Base-by-base conservation (phyloP, 2,797 vertebrate species). In the Megaceryle alcyon region DNA sequence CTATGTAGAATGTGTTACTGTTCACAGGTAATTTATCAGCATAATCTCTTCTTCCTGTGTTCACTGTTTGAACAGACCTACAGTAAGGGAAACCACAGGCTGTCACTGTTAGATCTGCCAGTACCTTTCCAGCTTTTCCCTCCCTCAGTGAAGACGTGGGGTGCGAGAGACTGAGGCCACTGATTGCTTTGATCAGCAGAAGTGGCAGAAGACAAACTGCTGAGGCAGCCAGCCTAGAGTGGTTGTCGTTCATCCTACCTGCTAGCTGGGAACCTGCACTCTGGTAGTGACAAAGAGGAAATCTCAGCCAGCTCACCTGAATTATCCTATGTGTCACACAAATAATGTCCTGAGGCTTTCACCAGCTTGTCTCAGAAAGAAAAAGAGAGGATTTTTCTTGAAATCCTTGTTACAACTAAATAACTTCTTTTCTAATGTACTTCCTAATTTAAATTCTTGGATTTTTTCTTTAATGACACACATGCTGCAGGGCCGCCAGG, bases 1-100 rank as follows among this genome's bases (percentile, higher is more conserved):
- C 29, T 20, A 1, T 1, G 4, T 1, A 29, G 16, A 35, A 12
- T 3, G 28, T 68, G 0, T 46, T 54, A 13, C 22, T 31, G 13
- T 10, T 66, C 15, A 44, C 37, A 11, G 57, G 29, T 28, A 33
- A 84, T 9, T 69, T 21, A 71, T 51, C 68, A 44, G 56, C 23
- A 59, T 14, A 29, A 3, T 5, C 35, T 78, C n/a, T 51, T 51
- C 18, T 8, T 64, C 28, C 19, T 3, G 2, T 6, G 21, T 18
- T 39, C 37, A 46, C 41, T 54, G 14, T 43, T 63, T 70, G 54
- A 46, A 48, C n/a, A 53, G 61, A 49, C 28, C 26, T 69, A 1
- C 10, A 56, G 28, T 5, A 16, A 35, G 28, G 41, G 37, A 46
- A 56, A n/a, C 5, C 4, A 11, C 26, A 33, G 37, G 72, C 19